phyloP scores from a whole-genome alignment of 2,113 vertebrate species.

The Myotis brandtii region DNA sequence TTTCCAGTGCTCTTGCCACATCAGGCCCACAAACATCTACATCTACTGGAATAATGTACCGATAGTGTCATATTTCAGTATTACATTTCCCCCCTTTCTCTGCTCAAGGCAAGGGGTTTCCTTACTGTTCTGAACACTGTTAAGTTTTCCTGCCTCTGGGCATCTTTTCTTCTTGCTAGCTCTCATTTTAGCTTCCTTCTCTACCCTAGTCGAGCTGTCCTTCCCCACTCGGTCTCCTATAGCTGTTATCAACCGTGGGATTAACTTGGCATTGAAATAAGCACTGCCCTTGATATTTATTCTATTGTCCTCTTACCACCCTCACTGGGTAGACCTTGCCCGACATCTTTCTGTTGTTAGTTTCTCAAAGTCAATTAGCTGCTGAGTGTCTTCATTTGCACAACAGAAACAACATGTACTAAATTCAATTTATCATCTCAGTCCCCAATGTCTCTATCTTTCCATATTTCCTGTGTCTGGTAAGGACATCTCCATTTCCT shows the following conservation, averaged over 20 bases:
- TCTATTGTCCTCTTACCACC: not conserved
- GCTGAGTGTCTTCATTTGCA: not conserved
- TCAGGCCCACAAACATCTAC: not conserved
- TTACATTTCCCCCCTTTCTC: not conserved
- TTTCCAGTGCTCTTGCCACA: not conserved
- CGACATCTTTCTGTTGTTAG: not conserved
- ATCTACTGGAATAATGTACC: not conserved
- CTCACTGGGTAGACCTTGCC: not conserved
- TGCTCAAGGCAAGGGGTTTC: not conserved
- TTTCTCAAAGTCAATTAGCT: not conserved
- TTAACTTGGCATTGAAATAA: not conserved
- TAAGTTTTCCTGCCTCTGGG: not conserved
- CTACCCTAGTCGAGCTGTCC: not conserved
- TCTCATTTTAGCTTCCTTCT: not conserved
- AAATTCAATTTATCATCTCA: not conserved
- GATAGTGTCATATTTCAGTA: not conserved
- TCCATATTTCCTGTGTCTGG: not conserved
- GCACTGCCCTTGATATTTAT: not conserved
- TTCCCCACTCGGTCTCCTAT: not conserved
- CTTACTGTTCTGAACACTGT: not conserved
- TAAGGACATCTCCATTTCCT: not conserved
- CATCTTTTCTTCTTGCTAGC: not conserved
- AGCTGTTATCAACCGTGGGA: not conserved
- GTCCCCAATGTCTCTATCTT: not conserved
- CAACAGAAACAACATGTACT: not conserved